Conservation (phyloP, 1,140 invertebrate species). For the Drosophila nebulosa region DNA sequence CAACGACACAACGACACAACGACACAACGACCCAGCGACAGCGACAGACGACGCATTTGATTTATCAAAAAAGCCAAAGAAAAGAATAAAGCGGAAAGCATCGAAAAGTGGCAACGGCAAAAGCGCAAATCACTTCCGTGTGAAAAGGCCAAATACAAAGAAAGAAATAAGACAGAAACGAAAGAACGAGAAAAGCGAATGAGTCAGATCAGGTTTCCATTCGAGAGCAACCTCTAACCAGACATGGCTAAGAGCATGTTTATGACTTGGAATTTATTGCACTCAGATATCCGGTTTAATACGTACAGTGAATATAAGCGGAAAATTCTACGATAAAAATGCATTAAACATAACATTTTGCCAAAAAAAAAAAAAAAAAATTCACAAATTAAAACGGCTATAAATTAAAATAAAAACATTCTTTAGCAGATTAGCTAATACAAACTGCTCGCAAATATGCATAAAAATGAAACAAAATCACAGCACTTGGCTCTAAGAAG, state of each 20-base stretch:
- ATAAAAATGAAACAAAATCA: no score
- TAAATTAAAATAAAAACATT: no score
- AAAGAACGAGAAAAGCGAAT: constrained; percentile 1
- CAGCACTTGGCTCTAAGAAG: no score
- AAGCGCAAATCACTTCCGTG: constrained; percentile 69
- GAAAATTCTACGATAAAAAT: neutral
- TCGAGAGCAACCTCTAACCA: constrained; percentile 28
- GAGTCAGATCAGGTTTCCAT: constrained; percentile 45
- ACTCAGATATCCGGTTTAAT: constrained; percentile 13
- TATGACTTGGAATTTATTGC: constrained; percentile 52
- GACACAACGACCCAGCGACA: constrained; percentile 9
- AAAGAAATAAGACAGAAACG: neutral
- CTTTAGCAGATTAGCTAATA: no score
- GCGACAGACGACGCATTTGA: constrained; percentile 41
- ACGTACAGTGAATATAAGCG: neutral
- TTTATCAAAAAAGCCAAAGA: constrained; percentile 57
- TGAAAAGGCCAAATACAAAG: constrained; percentile 35
- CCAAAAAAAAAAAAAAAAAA: neutral
- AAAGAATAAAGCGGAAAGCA: constrained; percentile 53
- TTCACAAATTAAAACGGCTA: neutral
- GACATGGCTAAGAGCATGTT: constrained; percentile 35
- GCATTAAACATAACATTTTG: neutral
- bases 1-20: neutral
- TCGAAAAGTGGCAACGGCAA: constrained; percentile 58
- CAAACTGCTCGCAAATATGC: no score